These are phyloP conservation scores for Deroptyus accipitrinus DNA, from an alignment of 2,113 vertebrate genomes.

Conservation along the genomic window DNA sequence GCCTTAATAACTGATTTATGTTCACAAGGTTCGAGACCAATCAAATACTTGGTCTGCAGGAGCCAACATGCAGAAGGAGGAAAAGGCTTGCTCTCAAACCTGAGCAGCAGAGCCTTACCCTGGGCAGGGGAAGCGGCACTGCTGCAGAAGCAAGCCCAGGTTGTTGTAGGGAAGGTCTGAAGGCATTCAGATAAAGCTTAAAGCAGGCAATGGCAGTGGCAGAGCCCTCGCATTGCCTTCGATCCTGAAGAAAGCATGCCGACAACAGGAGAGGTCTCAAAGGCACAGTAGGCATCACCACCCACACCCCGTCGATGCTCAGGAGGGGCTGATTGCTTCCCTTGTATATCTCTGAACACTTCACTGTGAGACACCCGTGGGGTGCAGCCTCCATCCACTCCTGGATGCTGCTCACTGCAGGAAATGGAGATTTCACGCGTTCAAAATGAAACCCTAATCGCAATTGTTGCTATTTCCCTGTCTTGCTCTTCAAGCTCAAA, in stretches of 20 bases:
- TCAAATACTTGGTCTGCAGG: background rate
- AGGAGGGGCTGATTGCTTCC: constrained; percentile 36
- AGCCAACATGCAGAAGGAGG: background rate
- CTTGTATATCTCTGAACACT: background rate
- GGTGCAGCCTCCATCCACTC: background rate
- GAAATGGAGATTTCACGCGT: background rate
- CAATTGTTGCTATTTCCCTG: background rate
- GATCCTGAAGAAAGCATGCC: background rate
- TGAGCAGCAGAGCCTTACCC: background rate
- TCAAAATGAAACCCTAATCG: constrained; percentile 22
- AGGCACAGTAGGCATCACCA: constrained; percentile 2
- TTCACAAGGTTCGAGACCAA: background rate
- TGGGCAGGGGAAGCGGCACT: fast-evolving
- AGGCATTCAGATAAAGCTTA: background rate
- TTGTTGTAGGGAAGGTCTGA: background rate
- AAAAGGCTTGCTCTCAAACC: background rate
- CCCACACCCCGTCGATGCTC: background rate
- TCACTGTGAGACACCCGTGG: background rate
- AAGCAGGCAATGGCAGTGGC: background rate
- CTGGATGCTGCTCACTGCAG: background rate
- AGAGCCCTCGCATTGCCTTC: background rate
- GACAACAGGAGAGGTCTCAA: background rate
- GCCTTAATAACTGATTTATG: fast-evolving
- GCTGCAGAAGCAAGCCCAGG: background rate
- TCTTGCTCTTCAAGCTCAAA: background rate